Percentiles rank a stretch among this genome's conserved stretches.
Conservation (phyloP, 2,797 vertebrate species). For the Nothura maculosa region DNA sequence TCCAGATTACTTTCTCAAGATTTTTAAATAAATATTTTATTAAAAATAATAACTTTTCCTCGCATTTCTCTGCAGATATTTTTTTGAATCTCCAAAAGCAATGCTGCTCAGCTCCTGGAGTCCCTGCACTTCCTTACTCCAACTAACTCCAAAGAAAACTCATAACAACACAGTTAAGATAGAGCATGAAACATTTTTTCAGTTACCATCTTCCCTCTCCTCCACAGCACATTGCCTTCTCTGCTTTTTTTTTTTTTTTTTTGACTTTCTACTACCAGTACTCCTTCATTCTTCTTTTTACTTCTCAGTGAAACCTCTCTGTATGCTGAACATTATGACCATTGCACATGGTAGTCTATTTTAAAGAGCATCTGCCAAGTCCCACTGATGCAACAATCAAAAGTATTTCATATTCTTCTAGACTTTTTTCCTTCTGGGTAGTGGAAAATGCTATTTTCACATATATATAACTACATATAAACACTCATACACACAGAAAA, state of each 20-base stretch:
- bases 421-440: not conserved
- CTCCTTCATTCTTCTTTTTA: not conserved
- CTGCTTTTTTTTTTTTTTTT: not conserved
- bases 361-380: not conserved
- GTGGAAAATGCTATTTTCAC: not conserved
- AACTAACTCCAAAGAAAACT: not conserved
- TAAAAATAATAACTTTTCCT: not conserved
- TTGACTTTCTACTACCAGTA: not conserved
- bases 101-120: not conserved
- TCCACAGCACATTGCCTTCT: not conserved
- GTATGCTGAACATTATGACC: not conserved
- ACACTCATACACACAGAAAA: no score
- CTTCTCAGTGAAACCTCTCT: not conserved
- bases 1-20: not conserved
- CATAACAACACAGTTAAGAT: not conserved
- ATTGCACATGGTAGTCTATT: no score
- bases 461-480: not conserved
- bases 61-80: not conserved
- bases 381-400: not conserved
- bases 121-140: not conserved
- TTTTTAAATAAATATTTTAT: not conserved
- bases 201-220: not conserved
- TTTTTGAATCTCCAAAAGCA: not conserved
- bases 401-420: accelerated
- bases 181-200: not conserved